These are phyloP conservation scores for Physocephala rufipes DNA, from an alignment of 2,888 invertebrate genomes.

Conservation along the genomic window DNA sequence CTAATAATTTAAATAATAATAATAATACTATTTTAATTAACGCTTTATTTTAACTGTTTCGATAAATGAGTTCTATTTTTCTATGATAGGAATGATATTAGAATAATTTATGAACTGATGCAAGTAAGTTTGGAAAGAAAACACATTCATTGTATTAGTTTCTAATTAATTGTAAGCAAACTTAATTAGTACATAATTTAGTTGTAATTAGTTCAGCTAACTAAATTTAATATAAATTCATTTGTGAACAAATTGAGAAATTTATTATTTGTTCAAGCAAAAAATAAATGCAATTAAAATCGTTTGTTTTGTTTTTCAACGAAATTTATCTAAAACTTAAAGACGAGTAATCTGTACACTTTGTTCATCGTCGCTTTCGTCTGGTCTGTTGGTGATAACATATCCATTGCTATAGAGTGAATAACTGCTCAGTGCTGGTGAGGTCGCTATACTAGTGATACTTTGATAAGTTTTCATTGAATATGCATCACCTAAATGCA, in stretches of 20 bases:
- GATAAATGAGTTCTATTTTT: no score
- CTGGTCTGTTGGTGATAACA: constrained; percentile 55
- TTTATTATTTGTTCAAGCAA: background rate
- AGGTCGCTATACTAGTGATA: constrained; percentile 66
- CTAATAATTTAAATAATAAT: no score
- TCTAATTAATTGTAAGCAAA: no score
- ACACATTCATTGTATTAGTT: no score
- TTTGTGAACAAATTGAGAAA: constrained; percentile 6
- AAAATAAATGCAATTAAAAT: constrained; percentile 30
- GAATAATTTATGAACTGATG: no score
- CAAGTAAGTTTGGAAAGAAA: no score
- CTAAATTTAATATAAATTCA: background rate
- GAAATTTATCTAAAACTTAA: constrained; percentile 44
- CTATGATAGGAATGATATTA: no score
- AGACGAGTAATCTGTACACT: constrained; percentile 64
- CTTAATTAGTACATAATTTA: constrained; percentile 3
- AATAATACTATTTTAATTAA: no score
- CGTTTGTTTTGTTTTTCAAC: constrained; percentile 3
- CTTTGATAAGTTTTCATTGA: constrained; percentile 67
- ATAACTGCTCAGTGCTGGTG: constrained; percentile 64
- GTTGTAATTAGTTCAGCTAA: constrained; percentile 11
- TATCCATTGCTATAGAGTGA: constrained; percentile 64
- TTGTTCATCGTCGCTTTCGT: constrained; percentile 56
- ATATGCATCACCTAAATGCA: constrained; percentile 63
- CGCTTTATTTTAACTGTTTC: no score